Evolutionary conservation across 2,888 invertebrate species (phyloP), one percentile per base, ranked within the genome.

Genomic region (Toxonevra muliebris): DNA sequence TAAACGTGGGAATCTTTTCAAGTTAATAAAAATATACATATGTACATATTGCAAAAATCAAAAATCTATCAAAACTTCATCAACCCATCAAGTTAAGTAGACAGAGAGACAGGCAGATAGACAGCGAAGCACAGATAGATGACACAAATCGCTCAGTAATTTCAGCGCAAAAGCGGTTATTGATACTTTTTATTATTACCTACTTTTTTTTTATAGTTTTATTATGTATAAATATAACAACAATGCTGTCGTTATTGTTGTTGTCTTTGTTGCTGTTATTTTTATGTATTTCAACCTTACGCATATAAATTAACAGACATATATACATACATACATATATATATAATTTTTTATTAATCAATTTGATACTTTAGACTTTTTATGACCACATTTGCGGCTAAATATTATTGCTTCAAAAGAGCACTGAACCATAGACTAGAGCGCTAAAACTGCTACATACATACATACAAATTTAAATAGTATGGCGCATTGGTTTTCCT

Each of bases 311-410:
- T 4, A 2, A 30, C 30, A 30, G 30, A 7, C 30, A 30, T 30
- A 30, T 7, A 30, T 4, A 30, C 30, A 30, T 30, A 30, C 7
- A 30, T 7, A 4, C 7, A 30, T 30, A 30, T 7, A 30, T 30
- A 30, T 7, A 30, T 30, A 30, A 30, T 2, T 42, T 65, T 65
- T 65, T 65, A 65, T 65, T 65, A 65, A 65, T 65, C 65, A 65
- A 65, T 65, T 65, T 65, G 59, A 65, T 59, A 65, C 59, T 59
- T 65, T n/a, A 42, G 13, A 53, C 52, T n/a, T 54, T 62, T 58
- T 58, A 65, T 58, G 64, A 65, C 57, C 40, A 17, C 58, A 58
- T 15, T n/a, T 43, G 12, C 13, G 30, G 30, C 30, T 30, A 30
- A 30, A 30, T 7, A 30, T 30, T 30, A 30, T 30, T 30, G 30